Percentiles rank a stretch among this genome's conserved stretches.
phyloP scores from a whole-genome alignment of 1,140 invertebrate genomes.

The Papilio polytes region DNA sequence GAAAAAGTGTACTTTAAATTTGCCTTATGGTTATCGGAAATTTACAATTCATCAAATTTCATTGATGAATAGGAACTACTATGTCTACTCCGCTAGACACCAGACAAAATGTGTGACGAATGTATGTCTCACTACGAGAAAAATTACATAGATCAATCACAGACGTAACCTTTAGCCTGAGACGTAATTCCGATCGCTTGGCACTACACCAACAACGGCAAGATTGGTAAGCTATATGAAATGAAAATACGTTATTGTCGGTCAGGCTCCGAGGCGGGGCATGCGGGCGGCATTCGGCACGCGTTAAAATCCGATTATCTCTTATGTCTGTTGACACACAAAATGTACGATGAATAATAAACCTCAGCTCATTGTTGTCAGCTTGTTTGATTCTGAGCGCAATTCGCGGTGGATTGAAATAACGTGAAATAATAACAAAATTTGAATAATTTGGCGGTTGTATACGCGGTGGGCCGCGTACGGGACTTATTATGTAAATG shows the following conservation, averaged over 20 bases:
- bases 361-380: conserved; percentile 61
- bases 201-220: conserved; percentile 19
- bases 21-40: too few species aligned
- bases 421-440: conserved; percentile 74
- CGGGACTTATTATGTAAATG: conserved; percentile 74
- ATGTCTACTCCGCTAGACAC: background rate
- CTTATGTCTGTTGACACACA: conserved; percentile 54
- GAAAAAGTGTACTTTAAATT: too few species aligned
- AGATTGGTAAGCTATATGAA: background rate
- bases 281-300: background rate
- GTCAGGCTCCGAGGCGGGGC: background rate
- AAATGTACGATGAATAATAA: conserved; percentile 59
- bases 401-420: conserved; percentile 59
- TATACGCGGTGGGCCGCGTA: conserved; percentile 54
- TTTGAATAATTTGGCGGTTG: conserved; percentile 60
- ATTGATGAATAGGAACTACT: too few species aligned
- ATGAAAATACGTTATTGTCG: conserved; percentile 33
- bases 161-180: conserved; percentile 24
- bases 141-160: conserved; percentile 5
- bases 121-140: background rate
- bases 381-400: conserved; percentile 56
- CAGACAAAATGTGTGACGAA: background rate
- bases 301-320: conserved; percentile 53
- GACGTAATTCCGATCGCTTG: background rate
- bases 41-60: too few species aligned